These are phyloP conservation scores for Microctonus brassicae DNA, from an alignment of 2,888 invertebrate genomes.

Conservation along the genomic window DNA sequence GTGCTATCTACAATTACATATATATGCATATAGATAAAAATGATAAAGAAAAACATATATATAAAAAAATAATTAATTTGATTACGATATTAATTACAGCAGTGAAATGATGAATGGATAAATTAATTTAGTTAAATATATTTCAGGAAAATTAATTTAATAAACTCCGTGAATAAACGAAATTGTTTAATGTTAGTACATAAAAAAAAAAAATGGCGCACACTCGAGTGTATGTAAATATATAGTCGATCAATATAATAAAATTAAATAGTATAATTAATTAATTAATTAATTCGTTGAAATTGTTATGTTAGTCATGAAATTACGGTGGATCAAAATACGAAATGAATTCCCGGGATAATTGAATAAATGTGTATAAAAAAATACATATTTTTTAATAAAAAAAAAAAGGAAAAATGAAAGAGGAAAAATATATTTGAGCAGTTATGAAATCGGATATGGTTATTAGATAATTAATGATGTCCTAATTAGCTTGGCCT, in stretches of 20 bases:
- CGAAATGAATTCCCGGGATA: too few relatives aligned
- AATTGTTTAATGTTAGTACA: neutral
- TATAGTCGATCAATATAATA: too few relatives aligned
- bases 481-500: conserved; percentile 9
- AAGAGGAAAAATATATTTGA: neutral
- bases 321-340: too few relatives aligned
- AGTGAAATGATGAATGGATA: neutral
- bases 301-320: too few relatives aligned
- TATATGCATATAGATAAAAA: neutral
- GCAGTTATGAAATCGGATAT: neutral
- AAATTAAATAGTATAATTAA: too few relatives aligned
- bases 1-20: too few relatives aligned
- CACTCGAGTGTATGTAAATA: neutral
- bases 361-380: too few relatives aligned
- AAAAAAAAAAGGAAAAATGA: too few relatives aligned
- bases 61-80: neutral
- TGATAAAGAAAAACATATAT: neutral
- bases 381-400: too few relatives aligned
- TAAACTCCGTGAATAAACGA: neutral
- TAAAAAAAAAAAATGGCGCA: neutral
- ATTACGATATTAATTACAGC: neutral
- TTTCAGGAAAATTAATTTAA: neutral
- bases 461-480: neutral
- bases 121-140: neutral
- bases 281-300: too few relatives aligned